Evolutionary conservation across 2,888 invertebrate species (phyloP).

Genomic region (Melangyna quadrimaculata): DNA sequence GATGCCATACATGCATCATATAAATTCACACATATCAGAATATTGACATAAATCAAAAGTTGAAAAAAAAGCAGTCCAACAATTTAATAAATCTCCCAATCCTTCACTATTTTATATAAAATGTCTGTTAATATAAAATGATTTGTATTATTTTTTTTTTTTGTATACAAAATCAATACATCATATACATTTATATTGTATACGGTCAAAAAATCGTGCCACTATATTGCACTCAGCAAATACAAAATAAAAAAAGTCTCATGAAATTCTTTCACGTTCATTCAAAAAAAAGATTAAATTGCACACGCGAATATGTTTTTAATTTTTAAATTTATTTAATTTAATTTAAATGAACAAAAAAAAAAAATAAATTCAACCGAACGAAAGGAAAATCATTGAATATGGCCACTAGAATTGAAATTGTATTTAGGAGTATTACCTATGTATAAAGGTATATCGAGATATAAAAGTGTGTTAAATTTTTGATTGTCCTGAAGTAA

Average conservation of each 20-base stretch:
- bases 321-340: not conserved
- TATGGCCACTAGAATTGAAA: not conserved
- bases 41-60: not conserved
- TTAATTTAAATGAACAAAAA: not conserved
- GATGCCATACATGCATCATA: not conserved
- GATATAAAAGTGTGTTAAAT: constrained; percentile 11
- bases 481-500: constrained; percentile 36
- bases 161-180: constrained; percentile 4
- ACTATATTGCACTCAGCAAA: not conserved
- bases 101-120: not conserved
- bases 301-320: constrained; percentile 20
- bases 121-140: not conserved
- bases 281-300: constrained; percentile 27
- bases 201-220: not conserved
- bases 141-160: not conserved
- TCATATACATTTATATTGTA: not conserved
- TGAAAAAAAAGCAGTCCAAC: not conserved
- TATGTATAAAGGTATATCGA: not conserved
- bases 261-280: constrained; percentile 41
- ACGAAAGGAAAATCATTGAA: not conserved
- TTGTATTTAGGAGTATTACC: no score
- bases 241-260: constrained; percentile 11
- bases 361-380: not conserved
- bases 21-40: not conserved
- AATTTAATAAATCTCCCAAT: constrained; percentile 8